Conservation (phyloP, 2,797 vertebrate species). For the Anguilla obscura region DNA sequence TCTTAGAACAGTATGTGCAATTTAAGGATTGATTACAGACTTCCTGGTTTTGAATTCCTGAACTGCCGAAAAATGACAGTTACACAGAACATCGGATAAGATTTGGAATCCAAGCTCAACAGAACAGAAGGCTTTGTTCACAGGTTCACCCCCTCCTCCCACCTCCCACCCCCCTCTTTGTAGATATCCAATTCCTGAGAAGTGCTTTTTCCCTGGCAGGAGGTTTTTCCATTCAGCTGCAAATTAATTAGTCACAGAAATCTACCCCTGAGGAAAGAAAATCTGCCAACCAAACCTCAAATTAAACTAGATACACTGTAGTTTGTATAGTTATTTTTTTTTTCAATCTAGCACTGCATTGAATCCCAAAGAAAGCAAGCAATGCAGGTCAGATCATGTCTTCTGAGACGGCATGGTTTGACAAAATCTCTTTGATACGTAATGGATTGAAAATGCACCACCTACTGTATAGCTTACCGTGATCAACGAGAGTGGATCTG, state of each 20-base stretch:
- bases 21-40: constrained; percentile 19
- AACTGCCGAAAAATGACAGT: constrained; percentile 1
- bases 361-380: constrained; percentile 20
- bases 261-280: constrained; percentile 55
- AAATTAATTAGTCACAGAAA: constrained; percentile 55
- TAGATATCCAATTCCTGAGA: constrained; percentile 62
- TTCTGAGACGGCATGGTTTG: background rate
- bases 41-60: constrained; percentile 64
- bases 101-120: constrained; percentile 37
- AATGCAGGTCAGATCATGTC: background rate
- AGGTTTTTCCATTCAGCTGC: constrained; percentile 39
- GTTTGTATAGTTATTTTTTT: background rate
- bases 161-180: constrained; percentile 34
- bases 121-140: constrained; percentile 70
- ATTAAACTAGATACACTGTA: constrained; percentile 11
- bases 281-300: background rate
- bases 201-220: constrained; percentile 49
- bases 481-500: background rate
- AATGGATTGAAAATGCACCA: background rate
- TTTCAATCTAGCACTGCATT: background rate
- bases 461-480: background rate
- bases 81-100: constrained; percentile 45
- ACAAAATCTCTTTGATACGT: background rate
- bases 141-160: constrained; percentile 40
- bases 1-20: constrained; percentile 51